Base-by-base conservation (phyloP, 2,113 vertebrate species). In the Vireo altiloquus region DNA sequence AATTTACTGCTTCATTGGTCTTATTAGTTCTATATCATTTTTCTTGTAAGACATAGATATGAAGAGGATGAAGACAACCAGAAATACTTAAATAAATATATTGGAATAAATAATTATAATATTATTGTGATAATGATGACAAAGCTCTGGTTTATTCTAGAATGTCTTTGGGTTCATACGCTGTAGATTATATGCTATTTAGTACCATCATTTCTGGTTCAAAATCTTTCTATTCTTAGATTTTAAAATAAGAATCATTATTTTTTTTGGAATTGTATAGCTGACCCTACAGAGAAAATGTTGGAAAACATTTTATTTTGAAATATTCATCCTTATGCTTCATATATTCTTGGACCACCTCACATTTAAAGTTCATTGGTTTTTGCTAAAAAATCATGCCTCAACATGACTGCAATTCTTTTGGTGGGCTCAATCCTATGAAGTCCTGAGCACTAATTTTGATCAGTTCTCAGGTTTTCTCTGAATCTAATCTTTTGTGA, bases 251-350 rank as follows among this genome's bases (percentile, higher is more conserved):
- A 81, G 42, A 91, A 50, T 47, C 4, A 6, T 59, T 77, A 3
- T 75, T 92, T 83, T 91, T 77, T 75, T 92, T 91, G 4, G 28
- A 94, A 64, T 82, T 88, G 19, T 63, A 56, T 60, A 78, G 44
- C 71, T 95, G 72, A 83, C 37, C 47, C 44, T 82, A 91, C 75
- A 61, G 50, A 90, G 54, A 90, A 97, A 89, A 93, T 72, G 65
- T 52, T 97, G 88, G 92, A 96, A 95, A 92, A 76, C 15, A 77
- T 92, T 95, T 94, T 82, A 65, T 95, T 96, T 96, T 24, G 21
- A 95, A 93, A 95, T 71, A 79, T 65, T 82, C 44, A 60, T 83
- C 68, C 72, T 95, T 85, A 72, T 85, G 49, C 61, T 92, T 95
- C 83, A 54, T 95, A 81, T 87, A 81, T 94, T 91, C 87, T 93